phyloP scores from a whole-genome alignment of 2,888 invertebrate species.

The Palloptera scutellata region DNA sequence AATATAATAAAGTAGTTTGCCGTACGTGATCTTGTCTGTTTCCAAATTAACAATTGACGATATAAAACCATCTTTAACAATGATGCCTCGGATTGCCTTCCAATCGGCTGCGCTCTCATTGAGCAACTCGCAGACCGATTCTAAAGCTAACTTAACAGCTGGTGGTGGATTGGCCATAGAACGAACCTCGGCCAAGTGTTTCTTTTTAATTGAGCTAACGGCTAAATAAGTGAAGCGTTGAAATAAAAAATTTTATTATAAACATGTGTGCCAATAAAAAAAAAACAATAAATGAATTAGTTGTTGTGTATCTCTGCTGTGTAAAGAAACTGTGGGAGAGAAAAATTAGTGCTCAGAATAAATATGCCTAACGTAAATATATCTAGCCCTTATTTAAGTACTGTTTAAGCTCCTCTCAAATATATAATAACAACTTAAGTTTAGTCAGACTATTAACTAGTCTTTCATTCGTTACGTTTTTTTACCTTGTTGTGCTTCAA shows the following conservation, averaged over 20 bases:
- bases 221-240: slow-evolving; percentile 66
- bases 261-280: not conserved
- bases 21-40: slow-evolving; percentile 89
- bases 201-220: slow-evolving; percentile 95
- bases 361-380: no score
- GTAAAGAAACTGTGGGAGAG: no score
- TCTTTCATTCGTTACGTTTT: not conserved
- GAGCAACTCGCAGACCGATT: slow-evolving; percentile 92
- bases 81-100: slow-evolving; percentile 89
- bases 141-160: slow-evolving; percentile 90
- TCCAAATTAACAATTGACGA: slow-evolving; percentile 93
- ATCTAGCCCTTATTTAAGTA: not conserved
- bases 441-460: not conserved
- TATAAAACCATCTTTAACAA: slow-evolving; percentile 96
- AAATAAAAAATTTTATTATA: slow-evolving; percentile 14
- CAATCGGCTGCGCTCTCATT: slow-evolving; percentile 92
- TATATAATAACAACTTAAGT: not conserved
- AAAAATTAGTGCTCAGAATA: no score
- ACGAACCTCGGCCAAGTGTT: slow-evolving; percentile 92
- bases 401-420: not conserved
- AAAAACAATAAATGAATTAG: not conserved
- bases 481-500: slow-evolving; percentile 95
- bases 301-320: no score
- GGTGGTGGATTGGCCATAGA: slow-evolving; percentile 95
- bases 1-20: slow-evolving; percentile 31